Evolutionary conservation across 2,113 vertebrate species (phyloP).

Genomic region (Prochilodus magdalenae): DNA sequence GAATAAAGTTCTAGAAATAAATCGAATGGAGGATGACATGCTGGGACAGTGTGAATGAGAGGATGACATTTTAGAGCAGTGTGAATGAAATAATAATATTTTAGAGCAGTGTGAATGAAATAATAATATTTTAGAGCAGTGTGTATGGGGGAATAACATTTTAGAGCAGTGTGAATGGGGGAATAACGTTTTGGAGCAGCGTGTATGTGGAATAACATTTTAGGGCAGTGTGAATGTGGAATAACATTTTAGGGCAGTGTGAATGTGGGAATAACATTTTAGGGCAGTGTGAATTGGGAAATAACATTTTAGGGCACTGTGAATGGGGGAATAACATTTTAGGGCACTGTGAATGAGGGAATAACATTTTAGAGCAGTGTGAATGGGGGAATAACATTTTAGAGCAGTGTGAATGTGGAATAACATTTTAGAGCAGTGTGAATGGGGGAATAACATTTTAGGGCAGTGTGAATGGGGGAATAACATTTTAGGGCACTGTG

Average conservation of each 20-base stretch:
- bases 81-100: neutral
- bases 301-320: neutral
- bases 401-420: neutral
- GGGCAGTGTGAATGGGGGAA: neutral
- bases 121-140: too few species aligned
- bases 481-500: too few species aligned
- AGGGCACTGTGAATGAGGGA: neutral
- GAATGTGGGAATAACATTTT: neutral
- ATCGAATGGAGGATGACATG: neutral
- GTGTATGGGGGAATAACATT: too few species aligned
- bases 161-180: too few species aligned
- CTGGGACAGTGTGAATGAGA: too few species aligned
- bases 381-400: neutral
- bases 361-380: neutral
- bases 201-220: neutral
- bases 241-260: too few species aligned
- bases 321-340: neutral
- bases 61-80: neutral
- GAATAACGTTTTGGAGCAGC: neutral
- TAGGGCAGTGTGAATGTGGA: neutral
- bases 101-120: neutral
- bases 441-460: neutral
- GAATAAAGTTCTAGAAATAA: neutral
- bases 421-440: neutral
- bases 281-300: neutral